Conservation (phyloP, 1,140 invertebrate species). For the Melanaphis sacchari region DNA sequence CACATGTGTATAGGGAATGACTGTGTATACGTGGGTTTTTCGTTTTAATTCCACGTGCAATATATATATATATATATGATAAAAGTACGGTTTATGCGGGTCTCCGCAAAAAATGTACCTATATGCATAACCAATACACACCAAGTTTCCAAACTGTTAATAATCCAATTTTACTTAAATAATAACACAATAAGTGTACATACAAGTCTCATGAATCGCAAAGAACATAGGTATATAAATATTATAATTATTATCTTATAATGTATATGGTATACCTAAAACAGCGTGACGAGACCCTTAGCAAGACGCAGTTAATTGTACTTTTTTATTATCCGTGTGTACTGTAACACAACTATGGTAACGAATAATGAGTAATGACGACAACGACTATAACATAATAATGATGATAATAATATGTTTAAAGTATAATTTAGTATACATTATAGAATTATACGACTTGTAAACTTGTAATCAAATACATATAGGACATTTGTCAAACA, state of each 20-base stretch:
- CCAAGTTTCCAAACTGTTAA: background rate
- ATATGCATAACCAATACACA: constrained; percentile 2
- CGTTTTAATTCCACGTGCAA: background rate
- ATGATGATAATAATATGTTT: background rate
- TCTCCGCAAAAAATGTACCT: background rate
- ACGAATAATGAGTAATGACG: background rate
- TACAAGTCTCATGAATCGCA: background rate
- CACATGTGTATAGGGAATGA: background rate
- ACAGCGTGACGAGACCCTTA: background rate
- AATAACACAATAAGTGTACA: background rate
- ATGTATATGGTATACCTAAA: too few species aligned
- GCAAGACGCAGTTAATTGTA: background rate
- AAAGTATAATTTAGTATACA: background rate
- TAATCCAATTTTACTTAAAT: background rate
- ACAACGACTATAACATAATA: background rate
- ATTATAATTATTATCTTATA: too few species aligned
- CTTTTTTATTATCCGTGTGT: background rate
- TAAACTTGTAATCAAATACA: constrained; percentile 15
- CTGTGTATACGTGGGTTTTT: background rate
- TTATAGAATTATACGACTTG: background rate
- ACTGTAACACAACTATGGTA: background rate
- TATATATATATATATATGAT: background rate
- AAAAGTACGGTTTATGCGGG: background rate
- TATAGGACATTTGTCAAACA: background rate
- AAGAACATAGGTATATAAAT: background rate